A percentile compares a stretch with the other conserved stretches of the same genome.
These are phyloP conservation scores for Thunnus maccoyii DNA, from an alignment of 2,113 vertebrate genomes.

Conservation along the genomic window DNA sequence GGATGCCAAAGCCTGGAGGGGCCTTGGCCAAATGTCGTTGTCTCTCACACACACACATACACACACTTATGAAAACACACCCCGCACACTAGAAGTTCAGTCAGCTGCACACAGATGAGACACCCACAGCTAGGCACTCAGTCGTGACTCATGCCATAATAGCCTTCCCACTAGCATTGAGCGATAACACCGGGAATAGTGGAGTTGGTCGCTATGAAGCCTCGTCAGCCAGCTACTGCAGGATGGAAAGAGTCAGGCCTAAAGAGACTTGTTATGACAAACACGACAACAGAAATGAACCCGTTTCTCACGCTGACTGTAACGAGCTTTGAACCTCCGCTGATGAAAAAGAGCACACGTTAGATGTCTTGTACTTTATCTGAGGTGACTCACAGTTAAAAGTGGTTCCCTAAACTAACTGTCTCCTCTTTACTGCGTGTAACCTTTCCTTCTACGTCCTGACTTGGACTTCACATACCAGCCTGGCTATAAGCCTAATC, in stretches of 20 bases:
- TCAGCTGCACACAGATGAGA: constrained; percentile 38
- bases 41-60: constrained; percentile 9
- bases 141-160: constrained; percentile 68
- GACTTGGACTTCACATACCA: constrained; percentile 27
- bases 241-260: not conserved
- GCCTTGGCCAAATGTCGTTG: constrained; percentile 32
- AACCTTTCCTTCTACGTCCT: not conserved
- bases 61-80: not conserved
- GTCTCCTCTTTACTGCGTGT: not conserved
- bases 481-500: constrained; percentile 23
- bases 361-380: not conserved
- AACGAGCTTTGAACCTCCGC: not conserved
- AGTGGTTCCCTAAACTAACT: not conserved
- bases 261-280: constrained; percentile 11
- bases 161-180: constrained; percentile 56
- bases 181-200: constrained; percentile 12
- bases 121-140: constrained; percentile 56
- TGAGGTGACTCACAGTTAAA: not conserved
- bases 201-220: constrained; percentile 35
- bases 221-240: constrained; percentile 31
- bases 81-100: too few species aligned
- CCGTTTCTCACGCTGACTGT: not conserved
- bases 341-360: not conserved
- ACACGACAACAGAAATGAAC: constrained; percentile 6
- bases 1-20: constrained; percentile 34